These are phyloP conservation scores for Drosophila arawakana DNA, from an alignment of 1,140 invertebrate genomes.

Conservation along the genomic window DNA sequence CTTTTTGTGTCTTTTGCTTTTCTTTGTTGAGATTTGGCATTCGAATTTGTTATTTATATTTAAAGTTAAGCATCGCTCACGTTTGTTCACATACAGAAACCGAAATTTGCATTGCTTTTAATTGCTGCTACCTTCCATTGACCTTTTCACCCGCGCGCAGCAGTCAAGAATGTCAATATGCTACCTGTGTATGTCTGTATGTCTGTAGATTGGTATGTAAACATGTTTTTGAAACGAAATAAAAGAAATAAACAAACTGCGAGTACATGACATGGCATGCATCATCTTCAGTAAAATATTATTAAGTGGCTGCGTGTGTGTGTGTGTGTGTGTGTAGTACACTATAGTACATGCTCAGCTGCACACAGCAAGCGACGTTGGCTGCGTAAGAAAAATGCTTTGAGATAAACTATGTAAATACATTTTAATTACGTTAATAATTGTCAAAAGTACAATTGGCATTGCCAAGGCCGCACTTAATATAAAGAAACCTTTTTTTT, in stretches of 20 bases:
- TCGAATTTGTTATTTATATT: constrained; percentile 18
- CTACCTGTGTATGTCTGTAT: background rate
- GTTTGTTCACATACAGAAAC: background rate
- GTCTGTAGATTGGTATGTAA: background rate
- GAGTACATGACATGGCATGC: constrained; percentile 25
- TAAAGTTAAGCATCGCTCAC: constrained; percentile 12
- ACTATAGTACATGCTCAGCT: constrained; percentile 61
- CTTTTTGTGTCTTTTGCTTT: background rate
- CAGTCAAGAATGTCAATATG: constrained; percentile 59
- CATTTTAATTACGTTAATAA: constrained; percentile 84
- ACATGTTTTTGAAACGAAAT: constrained; percentile 39
- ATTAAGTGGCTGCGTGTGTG: constrained; percentile 29
- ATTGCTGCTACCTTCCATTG: constrained; percentile 68
- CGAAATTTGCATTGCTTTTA: constrained; percentile 50
- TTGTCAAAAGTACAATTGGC: constrained; percentile 81
- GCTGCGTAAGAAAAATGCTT: constrained; percentile 63
- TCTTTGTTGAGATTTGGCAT: constrained; percentile 23
- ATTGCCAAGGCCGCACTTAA: constrained; percentile 75
- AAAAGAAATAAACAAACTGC: constrained; percentile 18
- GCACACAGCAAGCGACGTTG: constrained; percentile 66
- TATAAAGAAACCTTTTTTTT: constrained; percentile 52
- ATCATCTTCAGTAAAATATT: constrained; percentile 47
- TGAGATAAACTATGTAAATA: constrained; percentile 78
- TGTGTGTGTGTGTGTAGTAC: background rate
- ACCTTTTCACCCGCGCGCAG: constrained; percentile 66